These are phyloP conservation scores for Lamellibrachia satsuma DNA, from an alignment of 2,888 invertebrate species.

Conservation along the genomic window DNA sequence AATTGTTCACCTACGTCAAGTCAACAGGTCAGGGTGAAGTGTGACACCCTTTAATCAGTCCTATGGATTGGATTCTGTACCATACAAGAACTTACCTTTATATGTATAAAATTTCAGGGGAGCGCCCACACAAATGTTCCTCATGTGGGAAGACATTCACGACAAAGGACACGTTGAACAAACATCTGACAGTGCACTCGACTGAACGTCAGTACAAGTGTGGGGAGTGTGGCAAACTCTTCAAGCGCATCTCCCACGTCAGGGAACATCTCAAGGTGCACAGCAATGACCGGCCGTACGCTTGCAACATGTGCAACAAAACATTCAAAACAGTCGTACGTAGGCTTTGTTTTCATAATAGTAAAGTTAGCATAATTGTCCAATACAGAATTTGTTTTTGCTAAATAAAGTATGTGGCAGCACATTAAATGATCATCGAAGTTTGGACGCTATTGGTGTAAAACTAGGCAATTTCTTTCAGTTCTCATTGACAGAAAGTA, in stretches of 20 bases:
- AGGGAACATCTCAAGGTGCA: slow-evolving; percentile 62
- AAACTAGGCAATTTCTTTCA: background rate
- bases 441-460: background rate
- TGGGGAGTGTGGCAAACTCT: slow-evolving; percentile 63
- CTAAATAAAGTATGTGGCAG: background rate
- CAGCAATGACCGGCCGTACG: slow-evolving; percentile 53
- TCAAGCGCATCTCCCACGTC: slow-evolving; percentile 62
- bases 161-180: slow-evolving; percentile 57
- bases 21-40: too few species aligned
- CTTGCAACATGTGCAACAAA: slow-evolving; percentile 58
- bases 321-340: slow-evolving; percentile 61
- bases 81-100: too few species aligned
- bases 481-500: background rate
- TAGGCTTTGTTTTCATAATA: slow-evolving; percentile 19
- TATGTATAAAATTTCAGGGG: slow-evolving; percentile 45
- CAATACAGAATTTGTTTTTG: background rate
- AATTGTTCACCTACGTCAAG: too few species aligned
- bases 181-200: slow-evolving; percentile 58
- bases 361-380: background rate
- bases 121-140: slow-evolving; percentile 55
- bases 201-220: slow-evolving; percentile 60
- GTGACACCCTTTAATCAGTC: too few species aligned
- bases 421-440: too few species aligned
- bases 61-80: too few species aligned
- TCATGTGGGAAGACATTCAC: slow-evolving; percentile 57